Conservation (phyloP, 2,888 invertebrate species). For the Mesoligia furuncula region DNA sequence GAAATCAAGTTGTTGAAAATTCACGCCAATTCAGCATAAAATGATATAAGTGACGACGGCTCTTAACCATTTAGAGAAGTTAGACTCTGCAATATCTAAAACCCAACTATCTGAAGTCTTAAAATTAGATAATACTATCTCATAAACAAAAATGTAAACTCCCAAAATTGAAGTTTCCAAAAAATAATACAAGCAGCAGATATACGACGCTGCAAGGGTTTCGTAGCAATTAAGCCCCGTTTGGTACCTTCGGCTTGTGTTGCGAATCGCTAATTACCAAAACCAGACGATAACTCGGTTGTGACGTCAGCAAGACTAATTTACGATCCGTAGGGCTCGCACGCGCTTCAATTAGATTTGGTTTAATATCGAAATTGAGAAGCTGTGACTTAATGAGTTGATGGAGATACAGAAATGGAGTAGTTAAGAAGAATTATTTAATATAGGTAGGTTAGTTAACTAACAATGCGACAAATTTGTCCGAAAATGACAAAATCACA, state of each 20-base stretch:
- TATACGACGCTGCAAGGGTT: conserved; percentile 71
- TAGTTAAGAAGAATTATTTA: not conserved
- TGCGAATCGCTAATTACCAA: conserved; percentile 87
- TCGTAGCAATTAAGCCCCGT: conserved; percentile 80
- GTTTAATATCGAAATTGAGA: conserved; percentile 46
- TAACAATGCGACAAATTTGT: not conserved
- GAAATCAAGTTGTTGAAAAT: not conserved
- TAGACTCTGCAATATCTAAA: not conserved
- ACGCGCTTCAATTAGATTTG: conserved; percentile 57
- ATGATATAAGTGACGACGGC: not conserved
- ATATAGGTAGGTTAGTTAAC: not conserved
- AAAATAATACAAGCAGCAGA: conserved; percentile 31
- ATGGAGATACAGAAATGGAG: not conserved
- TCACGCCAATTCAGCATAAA: not conserved
- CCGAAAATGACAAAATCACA: not conserved
- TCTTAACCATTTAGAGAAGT: not conserved
- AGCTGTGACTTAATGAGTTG: conserved; percentile 25
- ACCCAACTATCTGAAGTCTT: not conserved
- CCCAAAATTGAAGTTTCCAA: conserved; percentile 25
- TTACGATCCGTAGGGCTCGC: conserved; percentile 59
- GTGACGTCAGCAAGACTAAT: conserved; percentile 76
- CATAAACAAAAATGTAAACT: conserved; percentile 7
- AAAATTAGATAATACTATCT: not conserved
- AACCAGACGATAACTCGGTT: conserved; percentile 77
- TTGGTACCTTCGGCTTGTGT: conserved; percentile 74